Conservation (phyloP, 2,113 vertebrate genomes). For the Recurvirostra avosetta region DNA sequence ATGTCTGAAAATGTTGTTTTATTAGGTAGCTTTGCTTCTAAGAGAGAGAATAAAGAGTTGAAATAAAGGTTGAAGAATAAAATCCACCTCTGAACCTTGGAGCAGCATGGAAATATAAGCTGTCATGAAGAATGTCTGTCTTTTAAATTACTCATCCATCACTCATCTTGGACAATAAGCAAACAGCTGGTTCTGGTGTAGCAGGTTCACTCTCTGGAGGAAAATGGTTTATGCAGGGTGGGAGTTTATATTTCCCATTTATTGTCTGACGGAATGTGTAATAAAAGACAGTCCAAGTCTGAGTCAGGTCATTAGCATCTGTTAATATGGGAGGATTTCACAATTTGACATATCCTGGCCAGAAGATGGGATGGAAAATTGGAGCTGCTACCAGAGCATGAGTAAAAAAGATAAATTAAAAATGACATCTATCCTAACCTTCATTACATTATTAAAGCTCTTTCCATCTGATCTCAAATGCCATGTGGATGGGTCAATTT, state of each 20-base stretch:
- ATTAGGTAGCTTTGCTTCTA: background rate
- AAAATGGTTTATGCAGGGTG: background rate
- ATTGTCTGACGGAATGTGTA: background rate
- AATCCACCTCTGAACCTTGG: background rate
- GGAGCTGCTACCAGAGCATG: background rate
- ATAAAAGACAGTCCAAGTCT: conserved; percentile 16
- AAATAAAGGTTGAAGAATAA: conserved; percentile 4
- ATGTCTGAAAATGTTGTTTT: background rate
- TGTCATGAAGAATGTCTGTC: background rate
- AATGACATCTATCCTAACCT: conserved; percentile 40
- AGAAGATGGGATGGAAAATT: background rate
- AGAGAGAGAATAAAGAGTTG: background rate
- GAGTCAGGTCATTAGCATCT: conserved; percentile 26
- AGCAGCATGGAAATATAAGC: conserved; percentile 7
- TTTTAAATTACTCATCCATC: conserved; percentile 31
- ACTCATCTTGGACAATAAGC: background rate
- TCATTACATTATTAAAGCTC: conserved; percentile 49
- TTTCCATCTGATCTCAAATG: conserved; percentile 52
- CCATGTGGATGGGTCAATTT: conserved; percentile 65
- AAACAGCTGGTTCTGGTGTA: conserved; percentile 6
- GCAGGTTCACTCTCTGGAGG: background rate
- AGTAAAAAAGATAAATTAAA: conserved; percentile 24
- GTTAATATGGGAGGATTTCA: conserved; percentile 31
- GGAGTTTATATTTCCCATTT: conserved; percentile 20
- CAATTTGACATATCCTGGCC: background rate